Percentiles rank a stretch among this genome's conserved stretches.
These are phyloP conservation scores for Hirtodrosophila histrioides DNA, from an alignment of 2,888 invertebrate genomes.

Conservation along the genomic window DNA sequence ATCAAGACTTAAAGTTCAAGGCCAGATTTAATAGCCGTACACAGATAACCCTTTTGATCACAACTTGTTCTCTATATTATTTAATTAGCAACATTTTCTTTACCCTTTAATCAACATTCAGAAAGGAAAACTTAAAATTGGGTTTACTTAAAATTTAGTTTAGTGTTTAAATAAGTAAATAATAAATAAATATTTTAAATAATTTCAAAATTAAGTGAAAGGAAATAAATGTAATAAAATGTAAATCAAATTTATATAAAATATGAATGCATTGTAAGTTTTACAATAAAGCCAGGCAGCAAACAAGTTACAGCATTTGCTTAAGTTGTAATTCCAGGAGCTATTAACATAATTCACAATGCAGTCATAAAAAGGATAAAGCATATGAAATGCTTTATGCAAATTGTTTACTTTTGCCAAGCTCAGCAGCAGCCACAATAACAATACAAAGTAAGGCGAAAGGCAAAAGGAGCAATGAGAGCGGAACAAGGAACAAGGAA, in stretches of 20 bases:
- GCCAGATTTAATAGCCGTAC: too few species aligned
- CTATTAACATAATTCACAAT: constrained; percentile 48
- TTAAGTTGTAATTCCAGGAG: constrained; percentile 40
- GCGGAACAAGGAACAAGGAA: constrained; percentile 4
- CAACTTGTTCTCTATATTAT: too few species aligned
- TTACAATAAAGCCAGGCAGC: background rate
- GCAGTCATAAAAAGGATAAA: constrained; percentile 47
- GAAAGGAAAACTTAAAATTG: too few species aligned
- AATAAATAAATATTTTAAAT: too few species aligned
- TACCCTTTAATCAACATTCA: too few species aligned
- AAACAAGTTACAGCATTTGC: constrained; percentile 30
- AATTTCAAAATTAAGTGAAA: too few species aligned
- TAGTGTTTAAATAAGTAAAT: too few species aligned
- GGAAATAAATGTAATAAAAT: too few species aligned
- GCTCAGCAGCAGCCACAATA: constrained; percentile 12
- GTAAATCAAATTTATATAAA: background rate
- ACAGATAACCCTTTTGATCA: too few species aligned
- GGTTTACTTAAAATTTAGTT: too few species aligned
- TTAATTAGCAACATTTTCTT: too few species aligned
- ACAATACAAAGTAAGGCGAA: constrained; percentile 21
- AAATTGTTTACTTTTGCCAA: constrained; percentile 63
- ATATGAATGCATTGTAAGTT: background rate
- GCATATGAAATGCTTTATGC: constrained; percentile 71
- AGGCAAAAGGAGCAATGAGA: constrained; percentile 5
- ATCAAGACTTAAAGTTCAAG: too few species aligned